These are phyloP conservation scores for Megaceryle torquata DNA, from an alignment of 2,113 vertebrate genomes.

Conservation along the genomic window DNA sequence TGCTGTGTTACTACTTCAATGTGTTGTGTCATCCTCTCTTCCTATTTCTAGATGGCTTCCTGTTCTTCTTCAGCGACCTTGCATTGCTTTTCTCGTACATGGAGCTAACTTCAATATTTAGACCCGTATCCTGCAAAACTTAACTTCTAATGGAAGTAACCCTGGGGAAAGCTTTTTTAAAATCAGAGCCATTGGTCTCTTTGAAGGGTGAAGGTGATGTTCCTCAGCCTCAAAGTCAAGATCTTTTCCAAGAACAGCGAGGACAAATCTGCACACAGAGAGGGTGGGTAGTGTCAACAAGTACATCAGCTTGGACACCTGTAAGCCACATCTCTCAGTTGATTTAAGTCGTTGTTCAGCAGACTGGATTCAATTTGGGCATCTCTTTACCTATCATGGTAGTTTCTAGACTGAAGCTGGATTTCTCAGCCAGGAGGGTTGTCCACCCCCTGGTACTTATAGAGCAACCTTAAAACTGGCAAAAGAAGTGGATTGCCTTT, in stretches of 20 bases:
- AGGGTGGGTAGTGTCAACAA: neutral
- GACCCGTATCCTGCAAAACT: neutral
- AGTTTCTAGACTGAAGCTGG: neutral
- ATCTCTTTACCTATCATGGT: neutral
- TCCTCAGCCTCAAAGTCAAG: neutral
- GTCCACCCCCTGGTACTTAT: neutral
- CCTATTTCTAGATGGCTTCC: neutral
- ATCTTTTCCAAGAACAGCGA: neutral
- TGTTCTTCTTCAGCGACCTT: constrained; percentile 4
- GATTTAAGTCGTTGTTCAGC: neutral
- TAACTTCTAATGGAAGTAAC: neutral
- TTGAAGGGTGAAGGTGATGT: neutral
- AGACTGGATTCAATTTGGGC: neutral
- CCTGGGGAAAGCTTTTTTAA: neutral
- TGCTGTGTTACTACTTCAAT: neutral
- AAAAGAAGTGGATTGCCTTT: neutral
- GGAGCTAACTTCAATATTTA: neutral
- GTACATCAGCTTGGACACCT: neutral
- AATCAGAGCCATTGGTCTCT: neutral
- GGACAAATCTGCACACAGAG: neutral
- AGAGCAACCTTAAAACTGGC: neutral
- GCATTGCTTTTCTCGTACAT: neutral
- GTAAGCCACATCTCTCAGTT: neutral
- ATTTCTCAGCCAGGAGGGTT: neutral
- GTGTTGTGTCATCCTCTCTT: neutral